Evolutionary conservation across 2,113 vertebrate genomes (phyloP).

Genomic region (Lonchura striata): DNA sequence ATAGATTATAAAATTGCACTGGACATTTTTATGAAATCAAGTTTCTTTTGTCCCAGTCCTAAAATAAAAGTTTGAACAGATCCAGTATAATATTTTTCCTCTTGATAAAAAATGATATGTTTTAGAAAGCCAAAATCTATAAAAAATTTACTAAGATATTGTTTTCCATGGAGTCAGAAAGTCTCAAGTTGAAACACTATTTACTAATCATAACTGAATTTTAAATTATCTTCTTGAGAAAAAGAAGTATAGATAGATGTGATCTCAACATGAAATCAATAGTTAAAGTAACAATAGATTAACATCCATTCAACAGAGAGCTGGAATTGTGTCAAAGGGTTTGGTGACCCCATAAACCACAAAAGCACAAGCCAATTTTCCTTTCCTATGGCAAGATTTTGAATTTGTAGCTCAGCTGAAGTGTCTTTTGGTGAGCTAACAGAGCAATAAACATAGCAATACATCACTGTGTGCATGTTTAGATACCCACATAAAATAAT

Average conservation of each 20-base stretch:
- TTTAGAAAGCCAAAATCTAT: not conserved
- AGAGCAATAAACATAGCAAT: not conserved
- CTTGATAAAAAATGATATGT: not conserved
- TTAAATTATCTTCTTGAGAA: not conserved
- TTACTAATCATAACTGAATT: not conserved
- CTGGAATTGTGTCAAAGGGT: not conserved
- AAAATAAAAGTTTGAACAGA: not conserved
- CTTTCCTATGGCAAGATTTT: not conserved
- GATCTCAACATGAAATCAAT: not conserved
- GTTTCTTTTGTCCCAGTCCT: not conserved
- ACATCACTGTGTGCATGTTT: not conserved
- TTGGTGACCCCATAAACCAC: conserved; percentile 14
- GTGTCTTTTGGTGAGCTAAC: not conserved
- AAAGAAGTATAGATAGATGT: not conserved
- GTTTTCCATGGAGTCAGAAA: not conserved
- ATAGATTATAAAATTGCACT: not conserved
- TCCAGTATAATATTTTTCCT: not conserved
- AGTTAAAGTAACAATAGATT: not conserved
- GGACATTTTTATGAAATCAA: not conserved
- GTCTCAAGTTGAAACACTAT: not conserved
- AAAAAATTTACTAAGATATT: not conserved
- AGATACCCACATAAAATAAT: not conserved
- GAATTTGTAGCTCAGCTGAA: not conserved
- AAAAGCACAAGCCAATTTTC: not conserved
- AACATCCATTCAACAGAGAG: not conserved